Evolutionary conservation across 2,888 invertebrate genomes (phyloP).

Genomic region (Flabesymbios commensalis): DNA sequence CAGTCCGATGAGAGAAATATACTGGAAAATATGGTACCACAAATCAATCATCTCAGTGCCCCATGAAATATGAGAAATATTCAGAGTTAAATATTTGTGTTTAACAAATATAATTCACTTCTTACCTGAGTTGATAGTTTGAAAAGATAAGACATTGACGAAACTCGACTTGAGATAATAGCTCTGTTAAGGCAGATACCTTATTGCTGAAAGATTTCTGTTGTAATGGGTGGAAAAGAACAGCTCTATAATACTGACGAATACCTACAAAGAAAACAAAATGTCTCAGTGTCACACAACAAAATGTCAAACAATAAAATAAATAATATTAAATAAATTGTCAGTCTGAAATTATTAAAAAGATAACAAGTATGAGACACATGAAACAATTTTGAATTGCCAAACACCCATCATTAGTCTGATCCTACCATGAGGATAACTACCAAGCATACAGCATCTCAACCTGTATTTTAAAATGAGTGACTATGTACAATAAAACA

Average conservation of each 20-base stretch:
- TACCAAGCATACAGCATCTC: too few relatives aligned
- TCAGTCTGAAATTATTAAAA: neutral
- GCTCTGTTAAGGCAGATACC: slow-evolving; percentile 54
- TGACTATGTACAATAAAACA: too few relatives aligned
- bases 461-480: too few relatives aligned
- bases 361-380: neutral
- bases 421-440: too few relatives aligned
- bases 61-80: neutral
- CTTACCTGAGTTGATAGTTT: slow-evolving; percentile 76
- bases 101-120: slow-evolving; percentile 25
- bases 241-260: slow-evolving; percentile 72
- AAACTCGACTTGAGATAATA: slow-evolving; percentile 76
- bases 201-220: slow-evolving; percentile 58
- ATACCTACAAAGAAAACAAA: slow-evolving; percentile 68
- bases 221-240: slow-evolving; percentile 55
- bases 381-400: too few relatives aligned
- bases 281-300: neutral
- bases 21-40: too few relatives aligned
- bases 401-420: too few relatives aligned
- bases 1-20: too few relatives aligned
- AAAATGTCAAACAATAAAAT: neutral
- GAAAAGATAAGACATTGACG: slow-evolving; percentile 91
- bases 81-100: neutral
- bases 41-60: neutral
- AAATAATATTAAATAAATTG: neutral